Percentiles rank a stretch among this genome's conserved stretches.
phyloP scores from a whole-genome alignment of 2,797 vertebrate species.

The Propithecus perrieri region DNA sequence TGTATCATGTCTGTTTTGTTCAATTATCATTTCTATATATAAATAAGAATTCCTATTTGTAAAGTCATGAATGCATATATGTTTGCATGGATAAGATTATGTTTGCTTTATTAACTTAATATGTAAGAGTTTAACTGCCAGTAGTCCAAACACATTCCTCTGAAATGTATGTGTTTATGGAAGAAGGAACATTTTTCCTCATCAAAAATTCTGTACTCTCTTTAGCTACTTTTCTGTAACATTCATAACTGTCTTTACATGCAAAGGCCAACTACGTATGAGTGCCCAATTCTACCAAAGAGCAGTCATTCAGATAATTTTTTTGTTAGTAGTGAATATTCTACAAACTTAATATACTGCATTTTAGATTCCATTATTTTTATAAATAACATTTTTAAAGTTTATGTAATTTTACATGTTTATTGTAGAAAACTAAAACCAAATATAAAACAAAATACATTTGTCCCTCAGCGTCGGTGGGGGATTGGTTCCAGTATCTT shows the following conservation, averaged over 20 bases:
- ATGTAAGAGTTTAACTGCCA: not conserved
- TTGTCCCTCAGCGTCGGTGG: not conserved
- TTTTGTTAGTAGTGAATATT: conserved; percentile 14
- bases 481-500: not conserved
- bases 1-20: not conserved
- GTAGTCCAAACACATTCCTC: not conserved
- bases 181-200: not conserved
- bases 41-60: conserved; percentile 43
- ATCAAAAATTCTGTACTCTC: not conserved
- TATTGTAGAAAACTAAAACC: conserved; percentile 43
- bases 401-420: conserved; percentile 23
- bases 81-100: not conserved
- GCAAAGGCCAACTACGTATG: not conserved
- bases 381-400: conserved; percentile 27
- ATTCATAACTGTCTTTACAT: conserved; percentile 17
- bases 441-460: conserved; percentile 32
- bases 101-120: conserved; percentile 43
- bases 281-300: conserved; percentile 9
- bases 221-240: conserved; percentile 23
- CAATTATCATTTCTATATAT: not conserved
- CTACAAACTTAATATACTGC: not conserved
- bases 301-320: conserved; percentile 28
- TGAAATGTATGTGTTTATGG: not conserved
- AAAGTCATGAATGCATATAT: not conserved
- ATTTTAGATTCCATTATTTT: conserved; percentile 27